Percentiles rank a stretch among this genome's conserved stretches.
These are phyloP conservation scores for Autographa gamma DNA, from an alignment of 2,888 invertebrate genomes.

Conservation along the genomic window DNA sequence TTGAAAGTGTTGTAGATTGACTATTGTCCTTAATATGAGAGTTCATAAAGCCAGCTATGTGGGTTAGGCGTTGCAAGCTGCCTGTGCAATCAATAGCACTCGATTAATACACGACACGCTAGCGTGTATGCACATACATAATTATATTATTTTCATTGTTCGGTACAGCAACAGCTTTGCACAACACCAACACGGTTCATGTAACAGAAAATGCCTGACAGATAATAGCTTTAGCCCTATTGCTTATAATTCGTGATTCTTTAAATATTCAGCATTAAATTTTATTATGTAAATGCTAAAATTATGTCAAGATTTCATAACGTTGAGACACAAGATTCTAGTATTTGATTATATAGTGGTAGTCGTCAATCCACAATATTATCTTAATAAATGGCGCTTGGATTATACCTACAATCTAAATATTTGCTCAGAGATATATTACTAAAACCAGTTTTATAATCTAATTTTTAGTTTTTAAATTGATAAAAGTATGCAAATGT, in stretches of 20 bases:
- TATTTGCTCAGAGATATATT: constrained; percentile 32
- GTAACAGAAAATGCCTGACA: constrained; percentile 31
- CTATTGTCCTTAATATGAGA: not conserved
- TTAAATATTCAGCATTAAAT: constrained; percentile 16
- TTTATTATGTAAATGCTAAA: constrained; percentile 15
- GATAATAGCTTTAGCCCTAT: constrained; percentile 25
- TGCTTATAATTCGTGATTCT: constrained; percentile 19
- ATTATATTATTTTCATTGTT: constrained; percentile 55
- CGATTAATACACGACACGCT: constrained; percentile 61
- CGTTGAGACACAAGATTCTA: constrained; percentile 33
- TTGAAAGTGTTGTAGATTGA: not conserved
- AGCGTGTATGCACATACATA: constrained; percentile 45
- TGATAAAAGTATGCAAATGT: constrained; percentile 48
- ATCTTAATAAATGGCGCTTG: constrained; percentile 36
- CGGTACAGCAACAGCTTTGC: constrained; percentile 50
- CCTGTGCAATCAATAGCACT: constrained; percentile 62
- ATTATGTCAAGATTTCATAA: constrained; percentile 35
- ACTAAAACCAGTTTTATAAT: constrained; percentile 37
- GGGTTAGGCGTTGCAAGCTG: constrained; percentile 64
- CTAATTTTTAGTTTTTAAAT: constrained; percentile 58
- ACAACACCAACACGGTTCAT: constrained; percentile 38
- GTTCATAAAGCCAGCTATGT: constrained; percentile 63
- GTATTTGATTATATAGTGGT: constrained; percentile 39
- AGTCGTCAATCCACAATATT: constrained; percentile 39
- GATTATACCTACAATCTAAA: constrained; percentile 28